Evolutionary conservation across 2,797 vertebrate species (phyloP), one percentile per base, ranked within the genome.

Genomic region (Semaprochilodus insignis): DNA sequence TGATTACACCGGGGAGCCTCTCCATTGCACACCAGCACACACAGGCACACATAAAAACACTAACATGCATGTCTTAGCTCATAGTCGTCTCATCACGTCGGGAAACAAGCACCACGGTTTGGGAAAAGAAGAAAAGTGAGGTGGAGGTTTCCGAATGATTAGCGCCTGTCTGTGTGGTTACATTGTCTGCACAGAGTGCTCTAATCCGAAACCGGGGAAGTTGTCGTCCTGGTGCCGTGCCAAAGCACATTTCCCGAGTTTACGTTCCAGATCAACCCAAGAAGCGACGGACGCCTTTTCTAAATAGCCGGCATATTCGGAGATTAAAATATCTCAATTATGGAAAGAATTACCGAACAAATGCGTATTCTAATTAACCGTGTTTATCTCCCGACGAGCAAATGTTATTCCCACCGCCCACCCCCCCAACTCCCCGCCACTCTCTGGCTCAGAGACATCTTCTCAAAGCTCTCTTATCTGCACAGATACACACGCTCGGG

Each of bases 311-410:
- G 16, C 82, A 34, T 82, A 83, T 85, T 81, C 77, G 63, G 76
- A 86, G 85, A 89, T 86, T 85, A 82, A 88, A 88, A 88, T 78
- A 82, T 90, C 87, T 88, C 77, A 83, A 87, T 90, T 89, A 88
- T 84, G 82, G 77, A 80, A 77, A 82, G 85, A 88, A 85, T 88
- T 87, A 87, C 76, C 81, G 81, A 88, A 87, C 87, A 86, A 88
- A 84, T 83, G 81, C 76, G 83, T 83, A 82, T 84, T 89, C 83
- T 84, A 89, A 88, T 89, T 90, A 88, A 86, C 77, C 80, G 63
- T 87, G 90, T 90, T 88, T 89, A 89, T 89, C 85, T 89, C 81
- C 81, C 81, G 79, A 86, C 88, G 85, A 84, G 87, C 85, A 89
- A 88, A 87, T 77, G 82, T 77, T 82, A 82, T 77, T 81, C 81